Evolutionary conservation across 1,140 invertebrate species (phyloP).

Genomic region (Chironomus tepperi): DNA sequence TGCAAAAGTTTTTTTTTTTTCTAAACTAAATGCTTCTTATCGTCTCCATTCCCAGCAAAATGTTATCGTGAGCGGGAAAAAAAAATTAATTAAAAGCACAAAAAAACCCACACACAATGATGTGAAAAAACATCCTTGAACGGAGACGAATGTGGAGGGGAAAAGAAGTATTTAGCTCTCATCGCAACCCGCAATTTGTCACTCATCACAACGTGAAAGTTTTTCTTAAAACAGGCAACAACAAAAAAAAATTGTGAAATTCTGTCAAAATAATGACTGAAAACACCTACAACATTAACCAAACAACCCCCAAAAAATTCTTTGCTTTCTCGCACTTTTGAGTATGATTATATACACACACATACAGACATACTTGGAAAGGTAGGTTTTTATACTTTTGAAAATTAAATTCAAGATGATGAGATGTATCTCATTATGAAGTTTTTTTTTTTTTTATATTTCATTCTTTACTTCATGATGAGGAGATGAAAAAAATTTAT

Average conservation of each 20-base stretch:
- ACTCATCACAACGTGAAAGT: slow-evolving; percentile 11
- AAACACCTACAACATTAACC: slow-evolving; percentile 6
- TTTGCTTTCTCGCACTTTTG: too few relatives aligned
- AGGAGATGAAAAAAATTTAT: too few relatives aligned
- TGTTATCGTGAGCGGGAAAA: neutral
- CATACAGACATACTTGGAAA: too few relatives aligned
- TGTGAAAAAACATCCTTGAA: slow-evolving; percentile 11
- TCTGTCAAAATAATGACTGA: neutral
- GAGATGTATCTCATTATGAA: slow-evolving; percentile 11
- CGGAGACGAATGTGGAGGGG: neutral
- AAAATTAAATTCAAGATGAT: too few relatives aligned
- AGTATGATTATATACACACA: too few relatives aligned
- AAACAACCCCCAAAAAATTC: neutral
- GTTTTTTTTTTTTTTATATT: neutral
- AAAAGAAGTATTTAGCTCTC: neutral
- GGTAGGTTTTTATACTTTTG: too few relatives aligned
- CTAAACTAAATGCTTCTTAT: too few relatives aligned
- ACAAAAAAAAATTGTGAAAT: neutral
- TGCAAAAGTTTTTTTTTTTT: too few relatives aligned
- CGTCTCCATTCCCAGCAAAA: too few relatives aligned
- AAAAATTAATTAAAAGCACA: slow-evolving; percentile 10
- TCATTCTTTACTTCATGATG: too few relatives aligned
- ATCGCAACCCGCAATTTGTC: slow-evolving; percentile 11
- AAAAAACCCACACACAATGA: neutral
- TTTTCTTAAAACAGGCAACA: neutral